These are phyloP conservation scores for Noctuana brunneofusca DNA, from an alignment of 2,888 invertebrate genomes.

Conservation along the genomic window DNA sequence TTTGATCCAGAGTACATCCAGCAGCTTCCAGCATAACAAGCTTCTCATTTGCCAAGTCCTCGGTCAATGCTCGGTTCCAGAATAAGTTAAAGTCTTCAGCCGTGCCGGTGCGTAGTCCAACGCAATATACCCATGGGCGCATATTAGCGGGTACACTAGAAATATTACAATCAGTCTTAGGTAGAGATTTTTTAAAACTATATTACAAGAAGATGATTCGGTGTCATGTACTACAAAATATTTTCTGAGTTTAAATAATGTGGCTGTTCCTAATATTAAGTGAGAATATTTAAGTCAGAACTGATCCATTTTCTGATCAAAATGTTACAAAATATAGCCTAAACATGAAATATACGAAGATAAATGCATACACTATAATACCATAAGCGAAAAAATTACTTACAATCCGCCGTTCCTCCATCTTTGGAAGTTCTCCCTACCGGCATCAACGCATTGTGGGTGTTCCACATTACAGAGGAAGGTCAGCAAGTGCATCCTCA, in stretches of 20 bases:
- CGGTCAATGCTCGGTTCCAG: constrained; percentile 83
- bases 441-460: constrained; percentile 64
- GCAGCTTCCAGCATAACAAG: constrained; percentile 85
- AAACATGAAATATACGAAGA: too few relatives aligned
- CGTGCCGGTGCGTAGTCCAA: constrained; percentile 85
- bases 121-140: constrained; percentile 89
- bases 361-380: too few relatives aligned
- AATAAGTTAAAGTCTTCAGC: constrained; percentile 85
- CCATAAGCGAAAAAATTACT: constrained; percentile 42
- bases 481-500: constrained; percentile 79
- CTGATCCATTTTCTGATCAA: too few relatives aligned
- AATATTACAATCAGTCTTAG: background rate
- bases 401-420: constrained; percentile 64
- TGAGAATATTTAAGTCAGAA: too few relatives aligned
- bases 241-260: too few relatives aligned
- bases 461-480: constrained; percentile 82
- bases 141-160: constrained; percentile 71
- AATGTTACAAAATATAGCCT: too few relatives aligned
- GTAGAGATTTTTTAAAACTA: too few relatives aligned
- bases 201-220: background rate
- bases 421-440: constrained; percentile 56
- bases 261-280: too few relatives aligned
- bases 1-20: constrained; percentile 84
- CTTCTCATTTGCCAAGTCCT: constrained; percentile 86
- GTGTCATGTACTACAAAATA: too few relatives aligned